Evolutionary conservation across 2,113 vertebrate species (phyloP).

Genomic region (Hemicordylus capensis): DNA sequence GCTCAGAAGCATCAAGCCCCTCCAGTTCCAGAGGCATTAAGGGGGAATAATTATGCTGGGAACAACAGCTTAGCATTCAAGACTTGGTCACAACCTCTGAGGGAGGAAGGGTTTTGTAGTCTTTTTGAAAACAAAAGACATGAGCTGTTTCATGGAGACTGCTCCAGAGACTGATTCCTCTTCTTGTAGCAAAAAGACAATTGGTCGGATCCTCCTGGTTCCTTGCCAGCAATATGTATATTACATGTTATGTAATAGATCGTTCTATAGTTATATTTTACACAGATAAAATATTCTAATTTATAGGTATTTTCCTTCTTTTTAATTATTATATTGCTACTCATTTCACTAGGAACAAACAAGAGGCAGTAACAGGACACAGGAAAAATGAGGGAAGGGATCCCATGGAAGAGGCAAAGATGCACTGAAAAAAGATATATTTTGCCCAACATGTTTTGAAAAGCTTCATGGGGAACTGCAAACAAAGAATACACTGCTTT

Average conservation of each 20-base stretch:
- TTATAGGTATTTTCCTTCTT: neutral
- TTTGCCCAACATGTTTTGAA: too few species aligned
- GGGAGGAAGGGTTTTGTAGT: neutral
- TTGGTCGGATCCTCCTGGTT: neutral
- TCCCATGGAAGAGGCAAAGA: too few species aligned
- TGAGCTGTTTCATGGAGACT: neutral
- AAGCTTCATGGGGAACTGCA: too few species aligned
- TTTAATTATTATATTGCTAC: neutral
- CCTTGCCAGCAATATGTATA: neutral
- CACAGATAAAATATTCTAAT: neutral
- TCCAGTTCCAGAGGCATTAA: slow-evolving; percentile 2
- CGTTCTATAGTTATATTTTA: neutral
- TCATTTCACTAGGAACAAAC: neutral
- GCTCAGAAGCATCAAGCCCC: slow-evolving; percentile 50
- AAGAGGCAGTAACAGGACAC: neutral
- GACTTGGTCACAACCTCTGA: neutral
- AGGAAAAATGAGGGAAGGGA: too few species aligned
- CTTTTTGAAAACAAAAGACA: neutral
- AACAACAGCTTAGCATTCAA: neutral
- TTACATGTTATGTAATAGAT: neutral
- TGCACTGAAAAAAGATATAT: too few species aligned
- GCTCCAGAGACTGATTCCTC: neutral
- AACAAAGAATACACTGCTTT: too few species aligned
- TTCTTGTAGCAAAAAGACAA: neutral
- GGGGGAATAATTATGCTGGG: slow-evolving; percentile 38